Evolutionary conservation across 2,113 vertebrate species (phyloP), one percentile per base, ranked within the genome.

Genomic region (Agelaius tricolor): DNA sequence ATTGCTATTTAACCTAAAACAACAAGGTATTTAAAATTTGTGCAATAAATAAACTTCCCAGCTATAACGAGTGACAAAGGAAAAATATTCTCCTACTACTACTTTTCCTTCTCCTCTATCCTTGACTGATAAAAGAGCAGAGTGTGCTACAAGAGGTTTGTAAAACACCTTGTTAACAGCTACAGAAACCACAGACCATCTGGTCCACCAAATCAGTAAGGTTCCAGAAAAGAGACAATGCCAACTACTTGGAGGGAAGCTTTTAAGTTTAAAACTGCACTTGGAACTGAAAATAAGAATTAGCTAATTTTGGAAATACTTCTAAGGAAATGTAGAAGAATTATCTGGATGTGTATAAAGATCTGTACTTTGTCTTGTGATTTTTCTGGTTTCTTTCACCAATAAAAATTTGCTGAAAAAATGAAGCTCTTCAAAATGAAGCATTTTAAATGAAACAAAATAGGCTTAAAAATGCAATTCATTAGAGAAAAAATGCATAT

Each of bases 401-500:
- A 73, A 68, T 20, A 69, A 73, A 73, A 65, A 49, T 83, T 96
- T 37, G 9, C 37, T 37, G 37, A 37, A 37, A 37, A 37, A 37
- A 37, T 37, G 37, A 37, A 37, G 37, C 37, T 82, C 66, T 72
- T 74, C 39, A 44, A 65, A 78, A 54, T 52, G 47, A 78, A 54
- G 41, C 35, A 52, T 63, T 84, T 86, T 75, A 94, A 93, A 96
- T 69, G 61, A 89, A 87, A 84, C 63, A 78, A 71, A 71, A 96
- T 72, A 88, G 87, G 74, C 55, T 82, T 96, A 87, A 95, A 89
- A 76, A 93, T 75, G 74, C 91, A 90, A 85, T 90, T 91, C 83
- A 84, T 92, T 95, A 97, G 78, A 72, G 80, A 73, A 94, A 96
- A 96, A 95, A 91, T 63, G 57, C 75, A 84, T 62, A 88, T 47